Evolutionary conservation across 2,113 vertebrate genomes (phyloP).

Genomic region (Chloroceryle aenea): DNA sequence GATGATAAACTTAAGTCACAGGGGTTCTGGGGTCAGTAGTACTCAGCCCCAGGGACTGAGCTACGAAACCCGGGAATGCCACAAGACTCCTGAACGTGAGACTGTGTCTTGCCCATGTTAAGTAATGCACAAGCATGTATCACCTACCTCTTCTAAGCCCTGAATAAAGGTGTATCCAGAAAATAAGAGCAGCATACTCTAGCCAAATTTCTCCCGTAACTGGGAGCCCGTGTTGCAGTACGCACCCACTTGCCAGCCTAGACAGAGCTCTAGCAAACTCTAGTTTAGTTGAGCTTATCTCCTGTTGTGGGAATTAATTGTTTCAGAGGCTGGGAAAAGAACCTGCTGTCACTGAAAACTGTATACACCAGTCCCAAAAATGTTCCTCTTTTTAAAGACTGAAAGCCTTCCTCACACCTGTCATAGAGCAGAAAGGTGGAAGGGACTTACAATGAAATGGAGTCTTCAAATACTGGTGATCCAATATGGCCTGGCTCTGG

Average conservation of each 20-base stretch:
- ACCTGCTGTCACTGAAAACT: neutral
- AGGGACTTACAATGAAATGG: neutral
- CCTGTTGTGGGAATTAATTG: neutral
- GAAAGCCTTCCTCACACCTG: neutral
- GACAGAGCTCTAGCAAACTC: neutral
- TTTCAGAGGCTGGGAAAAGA: neutral
- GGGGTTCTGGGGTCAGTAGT: neutral
- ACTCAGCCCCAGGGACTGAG: neutral
- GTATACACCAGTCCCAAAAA: neutral
- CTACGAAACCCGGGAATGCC: neutral
- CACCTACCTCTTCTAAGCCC: neutral
- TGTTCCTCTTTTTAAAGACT: neutral
- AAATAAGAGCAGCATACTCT: neutral
- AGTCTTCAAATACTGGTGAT: neutral
- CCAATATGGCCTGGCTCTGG: neutral
- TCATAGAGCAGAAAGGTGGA: neutral
- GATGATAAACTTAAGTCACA: neutral
- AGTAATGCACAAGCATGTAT: neutral
- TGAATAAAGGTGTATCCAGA: neutral
- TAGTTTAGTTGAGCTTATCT: accelerated
- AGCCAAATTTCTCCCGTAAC: neutral
- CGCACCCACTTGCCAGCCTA: neutral
- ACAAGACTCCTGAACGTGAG: neutral
- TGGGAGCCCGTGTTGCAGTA: neutral
- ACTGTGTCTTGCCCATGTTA: neutral